Percentiles rank a stretch among this genome's conserved stretches.
phyloP scores from a whole-genome alignment of 2,888 invertebrate species.

The Camptogramma bilineatum region DNA sequence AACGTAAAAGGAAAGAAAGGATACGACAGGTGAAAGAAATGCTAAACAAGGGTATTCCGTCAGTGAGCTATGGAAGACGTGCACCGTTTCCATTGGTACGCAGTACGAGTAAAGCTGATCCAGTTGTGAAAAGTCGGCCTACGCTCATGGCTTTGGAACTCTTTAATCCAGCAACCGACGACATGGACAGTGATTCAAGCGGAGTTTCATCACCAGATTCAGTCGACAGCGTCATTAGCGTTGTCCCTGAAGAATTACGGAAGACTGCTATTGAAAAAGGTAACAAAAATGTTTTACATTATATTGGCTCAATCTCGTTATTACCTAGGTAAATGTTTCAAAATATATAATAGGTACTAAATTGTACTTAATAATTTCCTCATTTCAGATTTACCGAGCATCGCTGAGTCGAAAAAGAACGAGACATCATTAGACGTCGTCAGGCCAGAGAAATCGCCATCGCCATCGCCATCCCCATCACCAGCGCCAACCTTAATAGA shows the following conservation, averaged over 20 bases:
- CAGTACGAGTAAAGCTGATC: constrained; percentile 86
- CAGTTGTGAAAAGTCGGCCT: constrained; percentile 88
- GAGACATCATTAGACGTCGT: constrained; percentile 41
- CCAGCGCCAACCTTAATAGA: constrained; percentile 83
- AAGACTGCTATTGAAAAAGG: constrained; percentile 79
- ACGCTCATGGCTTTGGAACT: constrained; percentile 92
- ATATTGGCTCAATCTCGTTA: not conserved
- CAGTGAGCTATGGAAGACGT: constrained; percentile 79
- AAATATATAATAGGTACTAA: too few relatives aligned
- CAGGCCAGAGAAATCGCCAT: constrained; percentile 50
- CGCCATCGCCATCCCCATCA: constrained; percentile 58
- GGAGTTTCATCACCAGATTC: constrained; percentile 95
- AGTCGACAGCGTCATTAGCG: constrained; percentile 93
- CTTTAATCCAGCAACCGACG: constrained; percentile 96
- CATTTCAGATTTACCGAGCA: constrained; percentile 64
- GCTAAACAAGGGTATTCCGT: constrained; percentile 88
- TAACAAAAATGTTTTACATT: constrained; percentile 42
- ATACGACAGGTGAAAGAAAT: constrained; percentile 90
- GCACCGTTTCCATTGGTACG: constrained; percentile 90
- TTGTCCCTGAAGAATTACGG: constrained; percentile 87
- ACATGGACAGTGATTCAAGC: constrained; percentile 95
- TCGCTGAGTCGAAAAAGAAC: constrained; percentile 59
- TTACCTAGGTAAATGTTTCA: too few relatives aligned
- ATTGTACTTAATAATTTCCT: not conserved
- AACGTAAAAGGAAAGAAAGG: constrained; percentile 86